Conservation (phyloP, 2,113 vertebrate species). For the Sinocyclocheilus rhinocerous region DNA sequence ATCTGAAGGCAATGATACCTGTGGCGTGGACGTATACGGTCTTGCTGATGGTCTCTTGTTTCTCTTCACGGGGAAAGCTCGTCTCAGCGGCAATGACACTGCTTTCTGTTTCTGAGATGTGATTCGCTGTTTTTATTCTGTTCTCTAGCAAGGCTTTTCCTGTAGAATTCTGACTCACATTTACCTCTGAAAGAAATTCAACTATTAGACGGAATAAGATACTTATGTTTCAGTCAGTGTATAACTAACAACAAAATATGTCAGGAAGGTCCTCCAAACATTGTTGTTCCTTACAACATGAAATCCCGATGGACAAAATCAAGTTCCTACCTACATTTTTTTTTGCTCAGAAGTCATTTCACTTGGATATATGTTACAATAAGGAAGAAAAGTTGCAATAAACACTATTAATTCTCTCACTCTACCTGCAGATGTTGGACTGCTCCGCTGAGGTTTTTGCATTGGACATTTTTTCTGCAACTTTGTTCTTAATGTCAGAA, state of each 20-base stretch:
- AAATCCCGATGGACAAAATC: neutral
- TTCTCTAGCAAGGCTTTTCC: slow-evolving; percentile 17
- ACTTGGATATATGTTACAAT: neutral
- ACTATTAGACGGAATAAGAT: neutral
- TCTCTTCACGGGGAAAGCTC: slow-evolving; percentile 48
- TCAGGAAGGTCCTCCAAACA: neutral
- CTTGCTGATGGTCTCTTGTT: slow-evolving; percentile 23
- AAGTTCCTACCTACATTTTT: neutral
- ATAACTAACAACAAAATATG: neutral
- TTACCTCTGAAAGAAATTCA: slow-evolving; percentile 47
- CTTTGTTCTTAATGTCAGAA: slow-evolving; percentile 36
- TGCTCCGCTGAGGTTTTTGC: neutral
- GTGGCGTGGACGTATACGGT: slow-evolving; percentile 65
- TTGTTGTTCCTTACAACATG: neutral
- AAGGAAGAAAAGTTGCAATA: neutral
- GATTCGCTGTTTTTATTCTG: slow-evolving; percentile 4
- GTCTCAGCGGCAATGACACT: slow-evolving; percentile 44
- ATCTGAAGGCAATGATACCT: slow-evolving; percentile 52
- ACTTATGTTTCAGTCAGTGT: neutral
- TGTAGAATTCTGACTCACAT: neutral
- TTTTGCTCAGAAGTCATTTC: neutral
- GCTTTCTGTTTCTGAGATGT: neutral
- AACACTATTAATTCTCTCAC: neutral
- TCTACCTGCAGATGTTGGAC: slow-evolving; percentile 20
- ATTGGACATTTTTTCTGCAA: neutral